A percentile compares a stretch with the other conserved stretches of the same genome.
phyloP scores from a whole-genome alignment of 2,113 vertebrate genomes.

The Anoura caudifer region DNA sequence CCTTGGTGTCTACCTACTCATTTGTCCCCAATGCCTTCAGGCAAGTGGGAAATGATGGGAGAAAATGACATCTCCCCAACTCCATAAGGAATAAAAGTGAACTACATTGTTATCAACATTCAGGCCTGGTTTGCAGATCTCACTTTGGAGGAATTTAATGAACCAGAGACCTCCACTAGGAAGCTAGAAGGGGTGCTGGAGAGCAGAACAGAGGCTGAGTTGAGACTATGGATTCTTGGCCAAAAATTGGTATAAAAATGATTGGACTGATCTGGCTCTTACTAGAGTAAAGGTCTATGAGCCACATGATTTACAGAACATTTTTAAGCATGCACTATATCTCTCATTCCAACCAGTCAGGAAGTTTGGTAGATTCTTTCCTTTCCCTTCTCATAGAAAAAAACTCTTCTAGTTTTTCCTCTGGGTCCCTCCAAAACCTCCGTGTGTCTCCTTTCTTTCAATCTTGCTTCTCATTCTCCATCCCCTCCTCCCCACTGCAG shows the following conservation, averaged over 20 bases:
- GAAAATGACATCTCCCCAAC: background rate
- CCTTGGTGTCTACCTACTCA: background rate
- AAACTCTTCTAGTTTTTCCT: background rate
- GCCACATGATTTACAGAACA: background rate
- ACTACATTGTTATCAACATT: background rate
- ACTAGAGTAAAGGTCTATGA: background rate
- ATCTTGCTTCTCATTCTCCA: background rate
- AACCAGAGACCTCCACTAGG: background rate
- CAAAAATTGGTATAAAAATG: background rate
- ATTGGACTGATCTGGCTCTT: background rate
- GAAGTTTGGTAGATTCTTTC: background rate
- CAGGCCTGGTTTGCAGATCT: background rate
- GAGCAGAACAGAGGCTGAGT: rapidly evolving
- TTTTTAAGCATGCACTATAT: background rate
- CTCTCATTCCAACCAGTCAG: background rate
- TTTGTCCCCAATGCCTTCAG: background rate
- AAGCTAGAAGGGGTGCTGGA: background rate
- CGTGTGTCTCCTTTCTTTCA: background rate
- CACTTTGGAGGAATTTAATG: background rate
- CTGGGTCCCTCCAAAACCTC: background rate
- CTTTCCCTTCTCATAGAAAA: background rate
- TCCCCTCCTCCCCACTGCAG: background rate
- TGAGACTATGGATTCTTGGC: background rate
- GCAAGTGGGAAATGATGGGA: background rate
- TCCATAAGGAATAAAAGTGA: too few species aligned